Percentiles rank a stretch among this genome's conserved stretches.
These are phyloP conservation scores for Erythrolamprus reginae DNA, from an alignment of 2,113 vertebrate species.

Conservation along the genomic window DNA sequence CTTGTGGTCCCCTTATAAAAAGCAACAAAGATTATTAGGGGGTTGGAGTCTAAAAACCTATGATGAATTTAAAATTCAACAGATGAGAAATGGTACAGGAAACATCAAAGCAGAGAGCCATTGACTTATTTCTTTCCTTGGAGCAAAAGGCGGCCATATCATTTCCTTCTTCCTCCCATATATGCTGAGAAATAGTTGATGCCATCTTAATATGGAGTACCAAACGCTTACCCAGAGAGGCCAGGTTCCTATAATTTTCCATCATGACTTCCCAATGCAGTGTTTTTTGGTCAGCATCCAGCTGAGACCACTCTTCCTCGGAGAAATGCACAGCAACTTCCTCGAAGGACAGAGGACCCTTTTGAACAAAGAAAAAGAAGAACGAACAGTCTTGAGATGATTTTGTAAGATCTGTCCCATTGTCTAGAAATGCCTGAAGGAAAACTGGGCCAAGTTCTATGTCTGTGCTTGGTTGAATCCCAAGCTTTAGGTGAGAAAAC, in stretches of 20 bases:
- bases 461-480: background rate
- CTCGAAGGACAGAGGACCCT: background rate
- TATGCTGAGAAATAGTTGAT: background rate
- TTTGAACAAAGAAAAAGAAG: background rate
- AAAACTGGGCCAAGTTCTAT: background rate
- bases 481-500: background rate
- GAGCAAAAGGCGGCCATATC: background rate
- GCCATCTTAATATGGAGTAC: background rate
- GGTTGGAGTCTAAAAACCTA: background rate
- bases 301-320: background rate
- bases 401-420: background rate
- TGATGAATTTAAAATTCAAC: background rate
- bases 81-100: background rate
- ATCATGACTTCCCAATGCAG: background rate
- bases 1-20: too few species aligned
- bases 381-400: background rate
- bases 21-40: background rate
- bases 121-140: background rate
- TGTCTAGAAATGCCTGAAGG: background rate
- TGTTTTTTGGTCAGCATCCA: background rate
- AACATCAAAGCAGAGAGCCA: background rate
- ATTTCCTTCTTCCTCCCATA: background rate
- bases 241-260: background rate
- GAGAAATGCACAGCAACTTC: background rate
- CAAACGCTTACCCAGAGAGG: background rate